Evolutionary conservation across 1,140 invertebrate genomes (phyloP), one percentile per base, ranked within the genome.

Genomic region (Pseudoatta argentina): DNA sequence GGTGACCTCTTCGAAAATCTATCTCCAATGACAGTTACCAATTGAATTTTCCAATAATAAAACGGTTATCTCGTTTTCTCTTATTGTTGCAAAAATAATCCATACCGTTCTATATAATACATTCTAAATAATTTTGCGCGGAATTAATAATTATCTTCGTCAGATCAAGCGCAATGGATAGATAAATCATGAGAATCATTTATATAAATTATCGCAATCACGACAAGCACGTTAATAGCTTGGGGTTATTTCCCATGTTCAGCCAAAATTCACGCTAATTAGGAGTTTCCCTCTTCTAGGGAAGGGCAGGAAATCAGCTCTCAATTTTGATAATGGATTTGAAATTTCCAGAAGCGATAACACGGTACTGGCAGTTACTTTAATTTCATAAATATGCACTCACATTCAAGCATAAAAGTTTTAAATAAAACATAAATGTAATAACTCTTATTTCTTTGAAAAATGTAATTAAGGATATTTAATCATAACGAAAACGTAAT

Each of bases 251-350:
- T 27, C 27, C 53, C 79, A 24, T 73, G 69, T 83, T 73, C 24
- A 59, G 1, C 55, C 69, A 24, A 82, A 81, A 72, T 55, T 83
- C 39, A 44, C 55, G 69, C 39, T 83, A 83, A 83, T 83, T 75
- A 73, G 55, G 8, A 73, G 55, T n/a, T 61, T 73, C 51, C 57
- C 57, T 73, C 57, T 73, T 55, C 21, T 21, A 71, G 48, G 10
- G 34, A 30, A 39, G 53, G 21, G 39, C 27, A 30, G 79, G 79
- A 73, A 51, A 83, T 83, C 69, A 75, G 39, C 69, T 83, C 67
- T 83, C 72, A 83, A 83, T 83, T 75, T 83, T 73, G 39, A 51
- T 75, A 83, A 73, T 73, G 79, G 69, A 82, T 73, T 14, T 51
- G 69, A 48, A 51, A 83, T 83, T 59, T 61, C 39, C 24, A 30